phyloP scores from a whole-genome alignment of 2,113 vertebrate species.

The Coregonus clupeaformis region DNA sequence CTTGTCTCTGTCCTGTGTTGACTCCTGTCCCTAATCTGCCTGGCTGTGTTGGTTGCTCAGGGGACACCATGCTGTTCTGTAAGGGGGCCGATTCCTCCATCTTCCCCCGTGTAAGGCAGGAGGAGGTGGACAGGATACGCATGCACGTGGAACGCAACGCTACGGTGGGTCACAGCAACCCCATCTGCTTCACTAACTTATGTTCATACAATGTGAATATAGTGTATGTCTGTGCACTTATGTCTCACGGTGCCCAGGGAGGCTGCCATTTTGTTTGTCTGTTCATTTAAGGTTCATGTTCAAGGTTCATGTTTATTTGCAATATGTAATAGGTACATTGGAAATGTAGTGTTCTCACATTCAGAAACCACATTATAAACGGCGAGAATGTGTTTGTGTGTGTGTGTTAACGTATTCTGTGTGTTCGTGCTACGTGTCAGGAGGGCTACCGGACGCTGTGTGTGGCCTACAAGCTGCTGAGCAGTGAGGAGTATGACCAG shows the following conservation, averaged over 20 bases:
- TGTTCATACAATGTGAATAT: too few relatives aligned
- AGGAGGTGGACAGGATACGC: slow-evolving; percentile 86
- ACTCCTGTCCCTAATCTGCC: neutral
- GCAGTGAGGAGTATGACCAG: slow-evolving; percentile 77
- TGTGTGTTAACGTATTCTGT: neutral
- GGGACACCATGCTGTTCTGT: slow-evolving; percentile 89
- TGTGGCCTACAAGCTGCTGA: slow-evolving; percentile 88
- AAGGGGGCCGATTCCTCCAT: slow-evolving; percentile 97
- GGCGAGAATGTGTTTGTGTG: too few relatives aligned
- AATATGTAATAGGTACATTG: too few relatives aligned
- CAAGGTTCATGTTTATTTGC: too few relatives aligned
- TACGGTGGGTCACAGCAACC: slow-evolving; percentile 70
- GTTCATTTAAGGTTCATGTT: too few relatives aligned
- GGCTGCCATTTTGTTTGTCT: too few relatives aligned
- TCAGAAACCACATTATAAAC: too few relatives aligned
- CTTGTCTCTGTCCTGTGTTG: too few relatives aligned
- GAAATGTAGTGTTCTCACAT: too few relatives aligned
- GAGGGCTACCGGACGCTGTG: slow-evolving; percentile 95
- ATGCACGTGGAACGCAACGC: slow-evolving; percentile 90
- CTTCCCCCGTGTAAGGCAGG: slow-evolving; percentile 86
- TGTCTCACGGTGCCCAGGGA: neutral
- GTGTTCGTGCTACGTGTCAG: slow-evolving; percentile 56
- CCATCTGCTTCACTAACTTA: neutral
- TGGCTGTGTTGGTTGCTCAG: slow-evolving; percentile 59
- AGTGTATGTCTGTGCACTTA: neutral